A percentile compares a stretch with the other conserved stretches of the same genome.
Conservation (phyloP, 2,888 invertebrate species). For the Drosophila mimetica region DNA sequence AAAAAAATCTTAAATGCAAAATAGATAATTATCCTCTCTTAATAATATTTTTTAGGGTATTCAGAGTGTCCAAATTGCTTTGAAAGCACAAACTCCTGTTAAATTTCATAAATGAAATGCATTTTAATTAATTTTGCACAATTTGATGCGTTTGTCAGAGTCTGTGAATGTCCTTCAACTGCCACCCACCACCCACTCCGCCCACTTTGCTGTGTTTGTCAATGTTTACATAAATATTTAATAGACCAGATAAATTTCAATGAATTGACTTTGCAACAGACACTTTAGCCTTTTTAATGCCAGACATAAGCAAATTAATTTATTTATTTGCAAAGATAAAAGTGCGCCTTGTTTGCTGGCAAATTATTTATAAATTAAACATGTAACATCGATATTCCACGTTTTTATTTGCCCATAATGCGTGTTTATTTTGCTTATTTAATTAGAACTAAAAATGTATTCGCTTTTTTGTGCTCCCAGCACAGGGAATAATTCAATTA, state of each 20-base stretch:
- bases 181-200: background rate
- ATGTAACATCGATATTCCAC: conserved; percentile 7
- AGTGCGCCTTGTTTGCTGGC: conserved; percentile 19
- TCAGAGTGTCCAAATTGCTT: background rate
- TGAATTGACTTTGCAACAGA: conserved; percentile 57
- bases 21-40: too few relatives aligned
- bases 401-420: conserved; percentile 29
- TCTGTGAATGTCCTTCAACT: conserved; percentile 17
- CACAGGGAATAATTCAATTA: conserved; percentile 33
- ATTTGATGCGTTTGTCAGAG: conserved; percentile 59
- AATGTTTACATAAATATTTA: conserved; percentile 76
- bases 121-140: conserved; percentile 75
- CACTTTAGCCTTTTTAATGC: conserved; percentile 48
- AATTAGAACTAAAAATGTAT: conserved; percentile 25
- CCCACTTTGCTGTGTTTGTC: conserved; percentile 41
- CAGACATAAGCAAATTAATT: conserved; percentile 52
- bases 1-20: background rate
- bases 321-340: conserved; percentile 48
- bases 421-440: conserved; percentile 26
- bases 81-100: background rate
- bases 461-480: background rate
- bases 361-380: conserved; percentile 36
- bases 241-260: conserved; percentile 72
- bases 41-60: conserved; percentile 6
- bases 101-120: conserved; percentile 77